Evolutionary conservation across 2,888 invertebrate species (phyloP).

Genomic region (Phytoseiulus persimilis): DNA sequence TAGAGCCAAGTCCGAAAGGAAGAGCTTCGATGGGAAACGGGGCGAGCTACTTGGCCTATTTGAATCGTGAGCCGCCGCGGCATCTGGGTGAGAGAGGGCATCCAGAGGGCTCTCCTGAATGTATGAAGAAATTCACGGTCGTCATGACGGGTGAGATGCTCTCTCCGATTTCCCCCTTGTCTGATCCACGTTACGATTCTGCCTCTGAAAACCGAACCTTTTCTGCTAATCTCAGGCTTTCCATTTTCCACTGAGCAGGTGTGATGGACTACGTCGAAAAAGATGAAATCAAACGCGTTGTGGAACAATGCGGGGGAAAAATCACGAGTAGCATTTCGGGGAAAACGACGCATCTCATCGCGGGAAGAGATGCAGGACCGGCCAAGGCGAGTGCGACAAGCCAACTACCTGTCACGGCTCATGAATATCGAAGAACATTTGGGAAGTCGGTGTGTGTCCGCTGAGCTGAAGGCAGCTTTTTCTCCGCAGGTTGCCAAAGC

Average conservation of each 20-base stretch:
- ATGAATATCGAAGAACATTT: too few relatives aligned
- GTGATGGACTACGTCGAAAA: conserved; percentile 33
- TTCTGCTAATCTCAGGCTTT: not conserved
- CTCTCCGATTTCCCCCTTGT: too few relatives aligned
- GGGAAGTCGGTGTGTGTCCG: too few relatives aligned
- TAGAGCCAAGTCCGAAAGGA: conserved; percentile 10
- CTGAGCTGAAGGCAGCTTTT: not conserved
- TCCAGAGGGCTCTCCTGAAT: conserved; percentile 12
- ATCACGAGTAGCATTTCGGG: conserved; percentile 25
- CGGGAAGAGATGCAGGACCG: conserved; percentile 32
- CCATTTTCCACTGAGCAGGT: too few relatives aligned
- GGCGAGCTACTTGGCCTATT: conserved; percentile 13
- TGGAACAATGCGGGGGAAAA: conserved; percentile 13
- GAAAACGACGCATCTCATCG: conserved; percentile 13
- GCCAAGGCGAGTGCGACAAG: not conserved
- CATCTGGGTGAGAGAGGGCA: conserved; percentile 17
- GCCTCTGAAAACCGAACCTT: too few relatives aligned
- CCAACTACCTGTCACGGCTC: too few relatives aligned
- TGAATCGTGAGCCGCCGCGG: conserved; percentile 24
- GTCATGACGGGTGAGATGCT: conserved; percentile 12
- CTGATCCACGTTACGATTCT: too few relatives aligned
- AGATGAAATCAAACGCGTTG: conserved; percentile 13
- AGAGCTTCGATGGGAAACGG: not conserved
- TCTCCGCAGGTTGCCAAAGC: not conserved
- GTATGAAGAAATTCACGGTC: conserved; percentile 20